Conservation (phyloP, 1,140 invertebrate genomes). For the Orius insidiosus region DNA sequence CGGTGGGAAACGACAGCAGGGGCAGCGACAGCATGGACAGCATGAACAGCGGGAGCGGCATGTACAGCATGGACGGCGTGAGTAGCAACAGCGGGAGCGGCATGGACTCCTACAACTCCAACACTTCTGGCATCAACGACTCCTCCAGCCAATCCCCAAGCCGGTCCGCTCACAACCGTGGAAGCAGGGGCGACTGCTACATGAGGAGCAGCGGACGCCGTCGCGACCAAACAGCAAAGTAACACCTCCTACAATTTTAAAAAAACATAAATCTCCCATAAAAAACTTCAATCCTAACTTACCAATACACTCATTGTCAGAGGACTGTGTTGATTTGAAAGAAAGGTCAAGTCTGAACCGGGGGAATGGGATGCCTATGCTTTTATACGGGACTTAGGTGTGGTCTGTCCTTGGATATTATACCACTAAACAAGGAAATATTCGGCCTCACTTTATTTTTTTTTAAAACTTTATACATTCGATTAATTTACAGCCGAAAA, state of each 20-base stretch:
- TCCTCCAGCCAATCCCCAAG: slow-evolving; percentile 19
- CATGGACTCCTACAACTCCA: neutral
- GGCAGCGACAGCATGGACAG: slow-evolving; percentile 27
- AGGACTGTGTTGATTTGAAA: too few relatives aligned
- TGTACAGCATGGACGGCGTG: too few relatives aligned
- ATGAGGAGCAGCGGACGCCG: slow-evolving; percentile 20
- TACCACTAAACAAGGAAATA: too few relatives aligned
- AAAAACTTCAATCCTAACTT: too few relatives aligned
- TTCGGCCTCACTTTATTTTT: neutral
- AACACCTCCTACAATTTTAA: slow-evolving; percentile 35
- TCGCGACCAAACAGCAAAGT: slow-evolving; percentile 36
- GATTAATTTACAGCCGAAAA: neutral
- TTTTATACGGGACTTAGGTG: neutral
- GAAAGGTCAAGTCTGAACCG: too few relatives aligned
- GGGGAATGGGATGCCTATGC: neutral
- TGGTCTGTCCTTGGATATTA: neutral
- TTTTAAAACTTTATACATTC: neutral
- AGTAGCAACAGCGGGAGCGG: too few relatives aligned
- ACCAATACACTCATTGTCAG: too few relatives aligned
- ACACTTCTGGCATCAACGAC: neutral
- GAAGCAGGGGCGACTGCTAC: slow-evolving; percentile 13
- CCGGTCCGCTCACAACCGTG: slow-evolving; percentile 14
- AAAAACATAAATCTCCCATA: too few relatives aligned
- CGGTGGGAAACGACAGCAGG: too few relatives aligned
- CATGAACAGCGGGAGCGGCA: slow-evolving; percentile 22